Conservation (phyloP, 2,113 vertebrate species). For the Grammomys dolichurus region DNA sequence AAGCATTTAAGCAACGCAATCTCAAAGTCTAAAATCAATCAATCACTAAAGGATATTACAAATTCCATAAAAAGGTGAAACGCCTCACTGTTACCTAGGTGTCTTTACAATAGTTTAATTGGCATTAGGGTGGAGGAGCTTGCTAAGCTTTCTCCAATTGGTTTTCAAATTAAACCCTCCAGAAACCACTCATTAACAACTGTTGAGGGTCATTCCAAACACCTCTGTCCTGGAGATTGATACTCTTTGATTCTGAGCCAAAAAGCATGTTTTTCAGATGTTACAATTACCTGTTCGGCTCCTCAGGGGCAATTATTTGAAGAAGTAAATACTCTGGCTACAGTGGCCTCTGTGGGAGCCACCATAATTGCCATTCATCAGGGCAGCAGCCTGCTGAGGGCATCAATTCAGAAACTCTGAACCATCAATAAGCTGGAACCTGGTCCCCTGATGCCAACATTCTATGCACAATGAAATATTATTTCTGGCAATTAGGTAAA, state of each 20-base stretch:
- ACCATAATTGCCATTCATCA: slow-evolving; percentile 81
- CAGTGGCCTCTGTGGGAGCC: slow-evolving; percentile 79
- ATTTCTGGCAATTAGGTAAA: slow-evolving; percentile 82
- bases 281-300: slow-evolving; percentile 83
- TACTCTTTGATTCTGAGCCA: slow-evolving; percentile 78
- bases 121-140: not conserved
- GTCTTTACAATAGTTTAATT: slow-evolving; percentile 67
- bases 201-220: slow-evolving; percentile 76
- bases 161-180: slow-evolving; percentile 77
- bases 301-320: slow-evolving; percentile 80
- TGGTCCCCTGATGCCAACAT: slow-evolving; percentile 77
- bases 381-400: slow-evolving; percentile 81
- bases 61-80: slow-evolving; percentile 30
- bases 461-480: slow-evolving; percentile 81
- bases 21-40: slow-evolving; percentile 50
- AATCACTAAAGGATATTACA: not conserved
- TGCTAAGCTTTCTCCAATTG: slow-evolving; percentile 68
- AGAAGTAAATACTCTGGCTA: slow-evolving; percentile 74
- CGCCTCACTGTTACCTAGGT: slow-evolving; percentile 32
- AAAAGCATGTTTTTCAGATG: slow-evolving; percentile 80
- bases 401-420: slow-evolving; percentile 80
- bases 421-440: slow-evolving; percentile 81
- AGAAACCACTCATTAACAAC: slow-evolving; percentile 77
- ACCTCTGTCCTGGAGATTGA: slow-evolving; percentile 79
- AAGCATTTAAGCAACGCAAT: slow-evolving; percentile 22